phyloP scores from a whole-genome alignment of 2,888 invertebrate species.

The Muscina levida region DNA sequence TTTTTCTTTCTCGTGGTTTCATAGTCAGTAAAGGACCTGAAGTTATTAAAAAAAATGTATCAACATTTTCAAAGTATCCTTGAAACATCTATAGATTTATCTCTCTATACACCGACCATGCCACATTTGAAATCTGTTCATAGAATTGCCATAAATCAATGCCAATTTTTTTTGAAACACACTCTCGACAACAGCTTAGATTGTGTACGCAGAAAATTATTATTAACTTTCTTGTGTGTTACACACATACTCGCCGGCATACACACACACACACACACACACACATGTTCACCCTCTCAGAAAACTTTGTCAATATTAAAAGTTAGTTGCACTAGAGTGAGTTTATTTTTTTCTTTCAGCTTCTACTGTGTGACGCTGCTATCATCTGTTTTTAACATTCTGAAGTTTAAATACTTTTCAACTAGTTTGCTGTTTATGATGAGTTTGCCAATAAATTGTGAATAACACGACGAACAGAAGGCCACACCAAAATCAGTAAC shows the following conservation, averaged over 20 bases:
- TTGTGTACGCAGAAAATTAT: background rate
- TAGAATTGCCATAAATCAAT: conserved; percentile 5
- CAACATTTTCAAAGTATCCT: too few species aligned
- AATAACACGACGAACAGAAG: background rate
- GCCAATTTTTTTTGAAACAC: background rate
- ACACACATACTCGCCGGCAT: background rate
- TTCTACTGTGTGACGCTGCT: background rate
- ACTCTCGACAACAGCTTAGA: background rate
- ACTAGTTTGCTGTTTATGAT: conserved; percentile 15
- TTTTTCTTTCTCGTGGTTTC: too few species aligned
- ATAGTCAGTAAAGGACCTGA: too few species aligned
- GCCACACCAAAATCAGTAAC: background rate
- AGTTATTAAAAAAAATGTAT: too few species aligned
- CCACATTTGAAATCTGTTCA: too few species aligned
- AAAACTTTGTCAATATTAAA: conserved; percentile 31
- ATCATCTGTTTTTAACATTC: conserved; percentile 33
- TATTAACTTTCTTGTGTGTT: background rate
- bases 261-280: background rate
- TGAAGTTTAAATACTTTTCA: conserved; percentile 34
- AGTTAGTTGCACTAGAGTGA: conserved; percentile 21
- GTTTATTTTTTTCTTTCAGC: conserved; percentile 10
- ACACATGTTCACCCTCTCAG: background rate
- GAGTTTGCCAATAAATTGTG: conserved; percentile 25
- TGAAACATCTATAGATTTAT: too few species aligned
- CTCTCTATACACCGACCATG: too few species aligned